Evolutionary conservation across 2,797 vertebrate species (phyloP), one percentile per base, ranked within the genome.

Genomic region (Phalloptychus januarius): DNA sequence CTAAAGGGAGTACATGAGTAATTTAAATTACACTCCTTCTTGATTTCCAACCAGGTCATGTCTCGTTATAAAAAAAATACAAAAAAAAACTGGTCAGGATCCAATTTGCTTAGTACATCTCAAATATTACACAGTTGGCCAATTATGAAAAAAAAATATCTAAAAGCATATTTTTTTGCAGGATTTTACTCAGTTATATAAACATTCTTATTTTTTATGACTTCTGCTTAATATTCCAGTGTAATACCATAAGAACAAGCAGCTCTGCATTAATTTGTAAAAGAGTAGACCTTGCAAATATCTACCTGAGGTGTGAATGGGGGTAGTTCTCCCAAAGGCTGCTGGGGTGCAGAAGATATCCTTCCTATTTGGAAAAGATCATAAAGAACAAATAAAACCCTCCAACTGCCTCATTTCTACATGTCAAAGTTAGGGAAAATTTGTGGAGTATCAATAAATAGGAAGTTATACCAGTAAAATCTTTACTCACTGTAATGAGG

Each of bases 281-380:
- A 70, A 70, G 13, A n/a, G 40, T 13, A 28, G 28, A 4, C n/a
- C 11, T 45, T 7, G 2, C 28, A 28, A 44, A 70, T 28, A 70
- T 45, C 42, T 93, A 99, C 98, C 98, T 97, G 89, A 99, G 96
- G 94, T 97, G 95, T 76, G 96, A 93, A n/a, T 99, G 98, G 0
- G 98, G 98, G 85, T 99, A 99, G 86, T 97, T 97, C 89, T 99
- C 98, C 98, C 98, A 99, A 79, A 99, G 93, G 83, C 96, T 99
- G 92, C 96, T 96, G 12, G 97, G 97, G 94, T 97, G 97, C 33
- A 97, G 94, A 80, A 98, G 75, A 89, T 98, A 98, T 86, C 97
- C 98, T 93, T 99, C 98, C 98, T 99, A 82, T 63, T 61, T 65
- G 40, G 1, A 36, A 78, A 85, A 40, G 23, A 46, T 36, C 7